A percentile compares a stretch with the other conserved stretches of the same genome.
These are phyloP conservation scores for Euplexia lucipara DNA, from an alignment of 2,888 invertebrate genomes.

Conservation along the genomic window DNA sequence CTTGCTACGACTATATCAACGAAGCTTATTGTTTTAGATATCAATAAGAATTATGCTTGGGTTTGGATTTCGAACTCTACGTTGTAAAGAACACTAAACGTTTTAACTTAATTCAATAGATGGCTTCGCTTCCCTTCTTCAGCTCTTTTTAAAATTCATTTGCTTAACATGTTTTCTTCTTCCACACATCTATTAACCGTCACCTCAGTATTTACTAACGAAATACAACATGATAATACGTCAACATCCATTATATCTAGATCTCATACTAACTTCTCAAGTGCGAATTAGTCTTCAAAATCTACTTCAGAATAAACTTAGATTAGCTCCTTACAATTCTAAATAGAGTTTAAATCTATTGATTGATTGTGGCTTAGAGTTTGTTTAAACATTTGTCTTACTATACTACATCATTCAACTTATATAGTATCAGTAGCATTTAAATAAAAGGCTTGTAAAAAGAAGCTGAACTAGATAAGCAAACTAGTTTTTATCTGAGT, in stretches of 20 bases:
- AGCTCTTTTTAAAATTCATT: too few species aligned
- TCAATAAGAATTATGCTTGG: too few species aligned
- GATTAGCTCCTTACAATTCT: constrained; percentile 26
- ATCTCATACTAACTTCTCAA: constrained; percentile 37
- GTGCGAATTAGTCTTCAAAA: constrained; percentile 17
- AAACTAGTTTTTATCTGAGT: neutral
- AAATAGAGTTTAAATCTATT: constrained; percentile 35
- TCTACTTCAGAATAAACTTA: constrained; percentile 36
- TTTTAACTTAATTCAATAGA: too few species aligned
- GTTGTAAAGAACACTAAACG: too few species aligned
- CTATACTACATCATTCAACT: constrained; percentile 8
- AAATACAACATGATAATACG: neutral
- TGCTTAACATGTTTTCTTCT: too few species aligned
- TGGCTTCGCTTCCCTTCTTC: too few species aligned
- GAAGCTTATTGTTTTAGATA: too few species aligned
- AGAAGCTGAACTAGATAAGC: neutral
- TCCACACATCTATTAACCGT: too few species aligned
- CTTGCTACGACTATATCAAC: too few species aligned
- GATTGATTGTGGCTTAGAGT: constrained; percentile 39
- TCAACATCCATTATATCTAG: constrained; percentile 25
- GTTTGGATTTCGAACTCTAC: too few species aligned
- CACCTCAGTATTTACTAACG: too few species aligned
- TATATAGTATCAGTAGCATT: neutral
- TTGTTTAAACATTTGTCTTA: constrained; percentile 31
- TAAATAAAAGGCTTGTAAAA: neutral